Percentiles rank a stretch among this genome's conserved stretches.
These are phyloP conservation scores for Lucifuga dentata DNA, from an alignment of 2,113 vertebrate genomes.

Conservation along the genomic window DNA sequence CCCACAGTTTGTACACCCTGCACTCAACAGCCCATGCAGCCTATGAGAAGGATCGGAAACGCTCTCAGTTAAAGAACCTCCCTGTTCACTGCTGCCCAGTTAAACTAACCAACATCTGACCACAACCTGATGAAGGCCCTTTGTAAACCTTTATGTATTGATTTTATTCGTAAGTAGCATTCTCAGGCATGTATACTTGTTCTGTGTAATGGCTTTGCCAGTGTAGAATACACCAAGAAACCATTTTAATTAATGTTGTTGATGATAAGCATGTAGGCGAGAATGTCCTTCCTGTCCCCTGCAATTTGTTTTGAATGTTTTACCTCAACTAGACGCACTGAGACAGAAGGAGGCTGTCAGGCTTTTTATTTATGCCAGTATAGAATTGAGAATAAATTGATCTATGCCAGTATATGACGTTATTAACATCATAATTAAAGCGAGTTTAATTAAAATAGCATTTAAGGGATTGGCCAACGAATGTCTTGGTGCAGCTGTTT, in stretches of 20 bases:
- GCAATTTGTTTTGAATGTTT: conserved; percentile 14
- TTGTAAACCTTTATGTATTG: conserved; percentile 36
- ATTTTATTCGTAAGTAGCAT: conserved; percentile 44
- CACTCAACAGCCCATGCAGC: conserved; percentile 73
- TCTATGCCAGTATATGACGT: conserved; percentile 13
- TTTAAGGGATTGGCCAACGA: conserved; percentile 2
- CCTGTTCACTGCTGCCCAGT: conserved; percentile 45
- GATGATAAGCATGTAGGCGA: conserved; percentile 28
- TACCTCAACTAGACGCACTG: conserved; percentile 20
- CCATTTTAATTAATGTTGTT: conserved; percentile 12
- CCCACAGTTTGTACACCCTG: conserved; percentile 89
- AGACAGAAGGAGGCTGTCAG: conserved; percentile 30
- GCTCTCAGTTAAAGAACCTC: conserved; percentile 26
- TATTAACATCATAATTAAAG: not conserved
- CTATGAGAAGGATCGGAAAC: conserved; percentile 78
- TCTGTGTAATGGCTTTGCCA: conserved; percentile 38
- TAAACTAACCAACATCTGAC: conserved; percentile 47
- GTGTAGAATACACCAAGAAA: conserved; percentile 35
- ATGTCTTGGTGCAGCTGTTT: conserved; percentile 14
- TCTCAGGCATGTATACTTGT: conserved; percentile 39
- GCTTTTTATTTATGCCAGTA: conserved; percentile 38
- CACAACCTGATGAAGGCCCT: conserved; percentile 43
- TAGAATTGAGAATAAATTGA: conserved; percentile 10
- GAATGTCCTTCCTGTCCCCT: conserved; percentile 10
- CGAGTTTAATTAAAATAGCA: not conserved